Conservation (phyloP, 2,888 invertebrate genomes). For the Apocheima hispidaria region DNA sequence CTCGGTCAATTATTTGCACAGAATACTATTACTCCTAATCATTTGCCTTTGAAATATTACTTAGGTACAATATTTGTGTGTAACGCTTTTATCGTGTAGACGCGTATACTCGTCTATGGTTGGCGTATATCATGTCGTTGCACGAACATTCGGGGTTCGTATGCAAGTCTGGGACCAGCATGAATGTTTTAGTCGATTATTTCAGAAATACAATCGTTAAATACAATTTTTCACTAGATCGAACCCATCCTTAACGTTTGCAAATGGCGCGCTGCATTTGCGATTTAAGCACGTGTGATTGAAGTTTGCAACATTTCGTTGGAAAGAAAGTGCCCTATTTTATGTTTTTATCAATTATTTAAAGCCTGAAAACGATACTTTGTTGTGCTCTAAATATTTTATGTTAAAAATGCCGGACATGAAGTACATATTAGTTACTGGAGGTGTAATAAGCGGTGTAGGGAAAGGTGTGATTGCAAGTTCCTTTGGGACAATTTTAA, state of each 20-base stretch:
- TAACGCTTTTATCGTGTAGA: no score
- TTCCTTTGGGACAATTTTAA: constrained; percentile 97
- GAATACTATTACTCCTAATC: no score
- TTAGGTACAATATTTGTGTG: no score
- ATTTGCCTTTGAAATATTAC: no score
- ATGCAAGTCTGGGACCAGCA: no score
- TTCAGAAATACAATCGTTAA: no score
- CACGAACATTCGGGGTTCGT: no score
- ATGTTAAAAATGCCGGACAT: constrained; percentile 85
- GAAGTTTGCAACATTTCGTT: constrained; percentile 48
- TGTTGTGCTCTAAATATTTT: neutral
- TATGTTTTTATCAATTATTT: neutral
- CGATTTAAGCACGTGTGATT: constrained; percentile 54
- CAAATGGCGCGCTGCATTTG: constrained; percentile 58
- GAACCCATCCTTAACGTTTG: constrained; percentile 14
- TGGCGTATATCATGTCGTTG: no score
- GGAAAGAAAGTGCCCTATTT: neutral
- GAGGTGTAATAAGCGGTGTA: constrained; percentile 99
- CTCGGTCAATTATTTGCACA: no score
- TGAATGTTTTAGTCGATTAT: no score
- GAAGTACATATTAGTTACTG: constrained; percentile 99
- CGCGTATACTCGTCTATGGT: no score
- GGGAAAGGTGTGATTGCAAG: constrained; percentile 98
- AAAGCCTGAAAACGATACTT: neutral
- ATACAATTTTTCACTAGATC: neutral